These are phyloP conservation scores for Urosaurus nigricauda DNA, from an alignment of 2,797 vertebrate species.

Conservation along the genomic window DNA sequence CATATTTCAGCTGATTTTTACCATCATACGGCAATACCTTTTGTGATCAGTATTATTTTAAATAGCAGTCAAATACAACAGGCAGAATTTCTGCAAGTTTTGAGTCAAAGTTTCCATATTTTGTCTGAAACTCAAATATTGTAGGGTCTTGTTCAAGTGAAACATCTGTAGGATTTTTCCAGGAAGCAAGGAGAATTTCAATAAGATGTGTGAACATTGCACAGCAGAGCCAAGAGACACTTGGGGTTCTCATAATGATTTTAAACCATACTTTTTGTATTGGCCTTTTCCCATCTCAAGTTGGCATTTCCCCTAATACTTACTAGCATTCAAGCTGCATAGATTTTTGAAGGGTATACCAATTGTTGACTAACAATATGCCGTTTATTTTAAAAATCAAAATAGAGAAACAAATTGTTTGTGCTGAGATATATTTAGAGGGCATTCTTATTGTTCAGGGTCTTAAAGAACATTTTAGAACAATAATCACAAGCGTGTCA, in stretches of 20 bases:
- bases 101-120: neutral
- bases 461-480: conserved; percentile 78
- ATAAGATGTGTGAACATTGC: neutral
- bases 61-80: neutral
- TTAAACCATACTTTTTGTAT: conserved; percentile 65
- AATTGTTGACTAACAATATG: conserved; percentile 79
- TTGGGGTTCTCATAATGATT: conserved; percentile 63
- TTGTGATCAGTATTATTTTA: neutral
- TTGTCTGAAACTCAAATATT: neutral
- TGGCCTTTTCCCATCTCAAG: conserved; percentile 64
- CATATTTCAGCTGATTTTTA: conserved; percentile 58
- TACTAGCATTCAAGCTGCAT: conserved; percentile 56
- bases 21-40: neutral
- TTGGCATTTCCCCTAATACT: conserved; percentile 69
- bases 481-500: conserved; percentile 83
- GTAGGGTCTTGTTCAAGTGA: neutral
- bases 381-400: conserved; percentile 74
- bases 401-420: conserved; percentile 75
- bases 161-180: neutral
- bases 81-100: neutral
- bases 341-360: conserved; percentile 65
- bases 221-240: conserved; percentile 34
- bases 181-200: neutral
- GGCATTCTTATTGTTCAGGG: conserved; percentile 79
- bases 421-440: conserved; percentile 82